These are phyloP conservation scores for Eurois occulta DNA, from an alignment of 2,888 invertebrate species.

Conservation along the genomic window DNA sequence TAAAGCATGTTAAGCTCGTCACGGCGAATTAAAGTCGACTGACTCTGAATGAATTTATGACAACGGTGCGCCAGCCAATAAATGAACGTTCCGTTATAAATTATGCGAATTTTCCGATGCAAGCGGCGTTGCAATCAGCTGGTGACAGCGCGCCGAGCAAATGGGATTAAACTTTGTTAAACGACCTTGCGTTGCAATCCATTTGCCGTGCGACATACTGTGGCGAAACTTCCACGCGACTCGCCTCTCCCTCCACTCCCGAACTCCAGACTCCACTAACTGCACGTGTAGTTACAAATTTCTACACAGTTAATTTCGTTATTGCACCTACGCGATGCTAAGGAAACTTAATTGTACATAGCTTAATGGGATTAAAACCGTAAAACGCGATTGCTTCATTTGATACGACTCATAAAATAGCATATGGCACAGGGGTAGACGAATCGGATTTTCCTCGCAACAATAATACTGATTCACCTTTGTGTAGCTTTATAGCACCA, in stretches of 20 bases:
- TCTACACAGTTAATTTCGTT: conserved; percentile 78
- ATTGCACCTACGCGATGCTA: conserved; percentile 73
- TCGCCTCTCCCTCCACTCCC: conserved; percentile 55
- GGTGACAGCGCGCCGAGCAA: conserved; percentile 82
- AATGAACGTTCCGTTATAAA: conserved; percentile 78
- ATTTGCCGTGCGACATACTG: conserved; percentile 82
- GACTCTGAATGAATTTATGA: conserved; percentile 76
- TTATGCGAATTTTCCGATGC: conserved; percentile 81
- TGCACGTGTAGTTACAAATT: conserved; percentile 78
- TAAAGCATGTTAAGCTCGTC: conserved; percentile 60
- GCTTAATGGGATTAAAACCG: conserved; percentile 72
- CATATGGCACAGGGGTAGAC: conserved; percentile 50
- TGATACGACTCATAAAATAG: conserved; percentile 68
- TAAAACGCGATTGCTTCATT: conserved; percentile 71
- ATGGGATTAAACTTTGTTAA: conserved; percentile 89
- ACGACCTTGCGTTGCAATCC: conserved; percentile 87
- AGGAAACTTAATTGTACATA: conserved; percentile 72
- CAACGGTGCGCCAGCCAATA: conserved; percentile 69
- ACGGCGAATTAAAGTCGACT: conserved; percentile 64
- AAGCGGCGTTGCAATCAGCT: conserved; percentile 80
- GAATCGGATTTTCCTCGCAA: conserved; percentile 55
- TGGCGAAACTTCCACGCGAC: conserved; percentile 79
- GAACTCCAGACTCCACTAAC: conserved; percentile 69
- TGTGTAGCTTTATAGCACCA: conserved; percentile 31
- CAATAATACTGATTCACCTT: conserved; percentile 48